Conservation (phyloP, 2,888 invertebrate genomes). For the Anthoptus insignis region DNA sequence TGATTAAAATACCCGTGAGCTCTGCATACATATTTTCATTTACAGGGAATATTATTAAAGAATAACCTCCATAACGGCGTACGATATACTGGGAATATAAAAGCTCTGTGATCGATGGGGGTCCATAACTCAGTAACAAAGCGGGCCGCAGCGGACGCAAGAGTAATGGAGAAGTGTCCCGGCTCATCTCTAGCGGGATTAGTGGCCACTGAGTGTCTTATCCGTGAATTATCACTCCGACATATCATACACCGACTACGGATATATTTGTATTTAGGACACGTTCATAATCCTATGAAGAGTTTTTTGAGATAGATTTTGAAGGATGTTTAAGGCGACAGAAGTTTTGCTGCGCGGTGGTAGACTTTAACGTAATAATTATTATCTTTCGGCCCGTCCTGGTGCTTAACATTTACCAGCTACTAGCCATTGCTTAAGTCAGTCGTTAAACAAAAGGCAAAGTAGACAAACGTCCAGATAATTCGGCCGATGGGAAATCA, state of each 20-base stretch:
- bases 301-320: too few species aligned
- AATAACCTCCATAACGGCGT: not conserved
- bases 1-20: too few species aligned
- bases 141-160: constrained; percentile 16
- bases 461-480: too few species aligned
- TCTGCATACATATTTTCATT: not conserved
- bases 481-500: too few species aligned
- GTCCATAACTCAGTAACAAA: constrained; percentile 26
- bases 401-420: too few species aligned
- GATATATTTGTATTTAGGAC: not conserved
- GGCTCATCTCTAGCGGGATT: constrained; percentile 19
- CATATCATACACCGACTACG: not conserved
- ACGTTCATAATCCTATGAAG: not conserved
- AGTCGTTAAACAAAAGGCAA: too few species aligned
- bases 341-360: too few species aligned
- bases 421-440: too few species aligned
- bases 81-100: constrained; percentile 25
- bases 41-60: not conserved
- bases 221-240: constrained; percentile 11
- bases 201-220: constrained; percentile 26
- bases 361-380: too few species aligned
- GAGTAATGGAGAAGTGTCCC: constrained; percentile 18
- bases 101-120: constrained; percentile 27
- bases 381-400: too few species aligned
- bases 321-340: too few species aligned